Base-by-base conservation (phyloP, 2,797 vertebrate species). In the Botia almorhae region DNA sequence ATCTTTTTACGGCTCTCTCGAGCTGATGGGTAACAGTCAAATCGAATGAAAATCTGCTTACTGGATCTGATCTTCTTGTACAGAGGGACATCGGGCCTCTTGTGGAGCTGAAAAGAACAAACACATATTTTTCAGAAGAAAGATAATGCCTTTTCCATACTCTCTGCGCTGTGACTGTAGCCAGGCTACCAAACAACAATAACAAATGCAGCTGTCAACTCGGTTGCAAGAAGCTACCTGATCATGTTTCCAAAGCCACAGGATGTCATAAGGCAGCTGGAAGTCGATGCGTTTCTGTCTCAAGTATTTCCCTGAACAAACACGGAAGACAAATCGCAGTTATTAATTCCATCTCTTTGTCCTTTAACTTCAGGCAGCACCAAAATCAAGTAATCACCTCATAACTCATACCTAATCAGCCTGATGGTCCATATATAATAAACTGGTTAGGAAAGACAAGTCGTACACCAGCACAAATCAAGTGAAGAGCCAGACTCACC, bases 241-340 rank as follows among this genome's bases (percentile, higher is more conserved):
- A 92, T 99, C 97, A 65, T 99, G 98, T 94, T 99, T 99, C 98
- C 98, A 99, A 90, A 99, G 96, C 98, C 98, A 99, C 87, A 99
- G 93, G 93, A 99, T 98, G 93, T 99, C 98, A 11, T 99, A 99
- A 87, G 98, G 97, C 93, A 99, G 94, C 94, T 99, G 98, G 92
- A 99, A 99, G 91, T 99, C 98, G 82, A 97, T 97, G 81, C 97
- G 94, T 89, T 98, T 99, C 90, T 98, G 97, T 93, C 98, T 95
- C 86, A 99, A 94, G 91, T 99, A 99, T 91, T 99, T 99, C 69
- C 98, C 98, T 98, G 91, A 56, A 85, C 51, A 82, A 70, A 50
- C 39, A 85, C 3, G 7, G 33, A 46, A 78, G 71, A 72, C n/a
- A 80, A 81, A 79, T 55, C 14, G 21, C 39, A 64, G 72, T 77